phyloP scores from a whole-genome alignment of 1,140 invertebrate genomes.

The Drosophila arawakana region DNA sequence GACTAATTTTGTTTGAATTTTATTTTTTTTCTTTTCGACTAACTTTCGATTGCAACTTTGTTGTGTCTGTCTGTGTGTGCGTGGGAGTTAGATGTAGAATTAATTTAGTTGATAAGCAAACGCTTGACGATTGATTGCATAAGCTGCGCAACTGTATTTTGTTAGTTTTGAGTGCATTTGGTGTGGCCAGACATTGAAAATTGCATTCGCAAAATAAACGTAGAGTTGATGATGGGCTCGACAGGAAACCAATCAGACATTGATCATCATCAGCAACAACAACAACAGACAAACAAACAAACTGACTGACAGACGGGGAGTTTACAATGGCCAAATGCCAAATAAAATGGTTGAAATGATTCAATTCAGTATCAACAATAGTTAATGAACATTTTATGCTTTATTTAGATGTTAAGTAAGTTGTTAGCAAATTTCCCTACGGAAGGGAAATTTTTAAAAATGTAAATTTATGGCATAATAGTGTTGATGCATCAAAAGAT shows the following conservation, averaged over 20 bases:
- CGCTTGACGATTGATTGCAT: conserved; percentile 68
- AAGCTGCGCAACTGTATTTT: conserved; percentile 32
- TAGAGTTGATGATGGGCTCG: conserved; percentile 76
- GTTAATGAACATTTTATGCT: conserved; percentile 35
- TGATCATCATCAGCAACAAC: conserved; percentile 50
- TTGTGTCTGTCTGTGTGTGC: conserved; percentile 22
- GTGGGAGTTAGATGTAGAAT: conserved; percentile 73
- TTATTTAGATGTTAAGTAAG: conserved; percentile 4
- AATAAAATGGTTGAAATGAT: conserved; percentile 26
- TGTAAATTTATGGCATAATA: no score
- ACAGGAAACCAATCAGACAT: conserved; percentile 84
- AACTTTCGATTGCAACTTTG: conserved; percentile 69
- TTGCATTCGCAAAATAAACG: conserved; percentile 50
- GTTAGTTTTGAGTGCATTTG: conserved; percentile 22
- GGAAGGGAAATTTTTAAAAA: background rate
- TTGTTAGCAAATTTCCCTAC: background rate
- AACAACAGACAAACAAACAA: no score
- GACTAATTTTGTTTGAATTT: conserved; percentile 58
- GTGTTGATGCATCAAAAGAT: no score
- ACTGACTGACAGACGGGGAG: conserved; percentile 23
- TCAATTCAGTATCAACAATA: conserved; percentile 55
- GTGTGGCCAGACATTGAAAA: conserved; percentile 59
- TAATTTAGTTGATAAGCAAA: conserved; percentile 75
- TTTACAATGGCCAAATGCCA: conserved; percentile 48
- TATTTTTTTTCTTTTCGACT: conserved; percentile 37